These are phyloP conservation scores for Neomicropteryx cornuta DNA, from an alignment of 1,140 invertebrate species.

Conservation along the genomic window DNA sequence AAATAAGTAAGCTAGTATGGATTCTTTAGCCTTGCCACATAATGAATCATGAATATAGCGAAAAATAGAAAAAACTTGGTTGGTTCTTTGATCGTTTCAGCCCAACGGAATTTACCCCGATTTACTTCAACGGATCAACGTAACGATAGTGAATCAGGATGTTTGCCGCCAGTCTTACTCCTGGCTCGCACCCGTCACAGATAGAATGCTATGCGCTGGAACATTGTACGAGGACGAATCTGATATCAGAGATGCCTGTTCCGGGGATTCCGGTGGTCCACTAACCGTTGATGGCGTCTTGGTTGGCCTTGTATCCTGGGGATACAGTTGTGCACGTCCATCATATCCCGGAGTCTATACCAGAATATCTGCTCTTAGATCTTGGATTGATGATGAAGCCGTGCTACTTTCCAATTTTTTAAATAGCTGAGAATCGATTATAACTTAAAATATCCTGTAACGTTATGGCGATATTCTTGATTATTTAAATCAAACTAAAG, in stretches of 20 bases:
- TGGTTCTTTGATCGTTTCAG: constrained; percentile 5
- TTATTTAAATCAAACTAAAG: too few relatives aligned
- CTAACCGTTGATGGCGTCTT: constrained; percentile 33
- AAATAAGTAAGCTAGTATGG: too few relatives aligned
- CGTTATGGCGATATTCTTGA: too few relatives aligned
- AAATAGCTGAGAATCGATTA: too few relatives aligned
- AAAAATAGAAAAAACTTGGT: too few relatives aligned
- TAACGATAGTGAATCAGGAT: constrained; percentile 22
- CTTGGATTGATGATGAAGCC: too few relatives aligned
- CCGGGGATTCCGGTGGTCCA: constrained; percentile 48
- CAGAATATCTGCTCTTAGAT: constrained; percentile 35
- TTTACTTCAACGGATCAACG: constrained; percentile 23
- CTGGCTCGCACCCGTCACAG: constrained; percentile 30
- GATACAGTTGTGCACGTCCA: constrained; percentile 42
- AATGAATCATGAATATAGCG: too few relatives aligned
- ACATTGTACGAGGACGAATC: constrained; percentile 18
- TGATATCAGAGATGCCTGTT: constrained; percentile 34
- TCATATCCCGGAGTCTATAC: constrained; percentile 54
- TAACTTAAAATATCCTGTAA: too few relatives aligned
- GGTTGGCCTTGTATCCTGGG: constrained; percentile 47
- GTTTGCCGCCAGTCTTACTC: constrained; percentile 20
- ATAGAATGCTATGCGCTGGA: constrained; percentile 64
- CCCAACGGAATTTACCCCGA: constrained; percentile 15
- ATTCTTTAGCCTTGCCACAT: too few relatives aligned
- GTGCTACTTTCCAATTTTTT: too few relatives aligned